Conservation (phyloP, 2,113 vertebrate genomes). For the Tichodroma muraria region DNA sequence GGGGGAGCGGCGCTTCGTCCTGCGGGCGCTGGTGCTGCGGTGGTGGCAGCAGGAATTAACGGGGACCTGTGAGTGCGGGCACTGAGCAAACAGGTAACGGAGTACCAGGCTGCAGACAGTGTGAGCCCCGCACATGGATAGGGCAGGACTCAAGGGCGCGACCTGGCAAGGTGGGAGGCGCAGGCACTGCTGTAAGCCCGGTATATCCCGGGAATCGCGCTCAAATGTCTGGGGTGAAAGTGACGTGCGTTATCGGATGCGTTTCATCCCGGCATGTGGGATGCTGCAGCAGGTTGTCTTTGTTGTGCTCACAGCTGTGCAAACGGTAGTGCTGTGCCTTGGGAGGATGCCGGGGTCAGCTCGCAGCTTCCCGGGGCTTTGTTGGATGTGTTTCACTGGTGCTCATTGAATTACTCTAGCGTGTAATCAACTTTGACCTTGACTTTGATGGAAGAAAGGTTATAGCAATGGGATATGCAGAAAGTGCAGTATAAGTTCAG, state of each 20-base stretch:
- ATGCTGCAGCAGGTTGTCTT: constrained; percentile 47
- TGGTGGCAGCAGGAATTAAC: fast-evolving
- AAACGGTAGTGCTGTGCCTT: not conserved
- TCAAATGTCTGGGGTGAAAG: fast-evolving
- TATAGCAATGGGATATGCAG: not conserved
- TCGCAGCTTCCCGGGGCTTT: not conserved
- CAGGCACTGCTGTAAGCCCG: fast-evolving
- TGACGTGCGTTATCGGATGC: fast-evolving
- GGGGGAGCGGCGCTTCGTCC: not conserved
- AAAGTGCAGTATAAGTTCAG: not conserved
- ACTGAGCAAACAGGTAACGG: fast-evolving
- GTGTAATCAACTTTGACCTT: constrained; percentile 1
- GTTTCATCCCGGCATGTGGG: not conserved
- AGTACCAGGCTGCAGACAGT: fast-evolving
- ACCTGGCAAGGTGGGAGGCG: not conserved
- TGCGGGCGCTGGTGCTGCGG: fast-evolving
- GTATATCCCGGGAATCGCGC: not conserved
- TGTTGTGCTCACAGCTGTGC: not conserved
- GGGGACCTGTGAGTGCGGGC: fast-evolving
- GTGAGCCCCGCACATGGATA: fast-evolving
- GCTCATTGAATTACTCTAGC: not conserved
- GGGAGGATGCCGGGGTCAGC: not conserved
- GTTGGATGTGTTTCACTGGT: not conserved
- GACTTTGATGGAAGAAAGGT: not conserved
- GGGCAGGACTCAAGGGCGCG: not conserved